These are phyloP conservation scores for Salminus brasiliensis DNA, from an alignment of 2,113 vertebrate species.

Conservation along the genomic window DNA sequence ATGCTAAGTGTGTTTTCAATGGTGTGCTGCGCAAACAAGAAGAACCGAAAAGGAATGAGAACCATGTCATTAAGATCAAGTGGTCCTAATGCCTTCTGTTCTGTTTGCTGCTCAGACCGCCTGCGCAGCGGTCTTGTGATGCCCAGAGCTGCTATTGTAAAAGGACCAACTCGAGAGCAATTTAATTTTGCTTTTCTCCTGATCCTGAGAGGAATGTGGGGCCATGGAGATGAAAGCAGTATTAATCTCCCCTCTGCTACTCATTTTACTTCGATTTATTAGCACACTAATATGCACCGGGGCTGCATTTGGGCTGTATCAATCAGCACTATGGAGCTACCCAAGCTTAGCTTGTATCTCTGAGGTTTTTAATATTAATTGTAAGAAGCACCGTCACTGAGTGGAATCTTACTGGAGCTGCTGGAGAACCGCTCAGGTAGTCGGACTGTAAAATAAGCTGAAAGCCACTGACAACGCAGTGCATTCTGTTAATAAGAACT, in stretches of 20 bases:
- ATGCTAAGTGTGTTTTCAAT: constrained; percentile 5
- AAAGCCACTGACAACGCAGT: not conserved
- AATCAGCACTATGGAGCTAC: constrained; percentile 13
- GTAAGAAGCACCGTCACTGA: not conserved
- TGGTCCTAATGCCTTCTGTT: constrained; percentile 49
- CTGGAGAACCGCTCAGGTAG: not conserved
- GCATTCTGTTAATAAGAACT: not conserved
- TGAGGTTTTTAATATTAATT: not conserved
- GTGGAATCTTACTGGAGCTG: not conserved
- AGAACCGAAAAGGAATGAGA: constrained; percentile 53
- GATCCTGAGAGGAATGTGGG: constrained; percentile 78
- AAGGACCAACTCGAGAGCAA: constrained; percentile 61
- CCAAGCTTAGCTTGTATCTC: constrained; percentile 5
- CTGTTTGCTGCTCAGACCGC: constrained; percentile 55
- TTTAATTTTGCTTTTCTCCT: constrained; percentile 76
- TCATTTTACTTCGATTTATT: constrained; percentile 47
- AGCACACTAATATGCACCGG: constrained; percentile 54
- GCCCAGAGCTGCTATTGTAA: constrained; percentile 66
- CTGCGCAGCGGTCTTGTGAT: constrained; percentile 74
- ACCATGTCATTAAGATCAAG: constrained; percentile 52
- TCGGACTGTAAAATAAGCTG: not conserved
- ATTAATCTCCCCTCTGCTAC: constrained; percentile 66
- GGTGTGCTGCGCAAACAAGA: constrained; percentile 30
- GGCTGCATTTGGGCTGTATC: constrained; percentile 33
- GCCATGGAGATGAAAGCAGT: constrained; percentile 71